A percentile compares a stretch with the other conserved stretches of the same genome.
These are phyloP conservation scores for Acleris laterana DNA, from an alignment of 2,888 invertebrate species.

Conservation along the genomic window DNA sequence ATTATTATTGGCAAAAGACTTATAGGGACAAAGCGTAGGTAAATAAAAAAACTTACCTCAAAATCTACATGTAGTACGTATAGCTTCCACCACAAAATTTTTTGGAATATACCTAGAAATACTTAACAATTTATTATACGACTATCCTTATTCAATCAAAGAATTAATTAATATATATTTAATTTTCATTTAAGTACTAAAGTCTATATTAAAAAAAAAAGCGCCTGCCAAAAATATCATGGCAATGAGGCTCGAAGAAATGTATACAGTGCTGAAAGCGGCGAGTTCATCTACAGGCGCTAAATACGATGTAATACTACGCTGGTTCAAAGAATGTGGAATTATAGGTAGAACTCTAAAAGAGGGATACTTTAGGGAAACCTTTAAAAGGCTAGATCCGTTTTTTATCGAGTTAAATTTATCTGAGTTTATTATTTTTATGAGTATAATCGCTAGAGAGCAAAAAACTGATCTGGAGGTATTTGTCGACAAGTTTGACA, in stretches of 20 bases:
- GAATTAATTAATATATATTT: too few relatives aligned
- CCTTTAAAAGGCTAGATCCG: slow-evolving; percentile 47
- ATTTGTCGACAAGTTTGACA: slow-evolving; percentile 44
- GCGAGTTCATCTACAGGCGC: slow-evolving; percentile 45
- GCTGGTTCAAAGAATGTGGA: slow-evolving; percentile 49
- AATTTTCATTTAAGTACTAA: too few relatives aligned
- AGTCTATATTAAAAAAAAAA: too few relatives aligned
- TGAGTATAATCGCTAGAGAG: slow-evolving; percentile 50
- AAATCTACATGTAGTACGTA: too few relatives aligned
- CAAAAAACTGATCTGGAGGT: slow-evolving; percentile 41
- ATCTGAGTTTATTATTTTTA: slow-evolving; percentile 49
- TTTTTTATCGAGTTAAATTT: slow-evolving; percentile 46
- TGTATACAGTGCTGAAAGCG: slow-evolving; percentile 47
- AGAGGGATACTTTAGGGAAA: slow-evolving; percentile 41
- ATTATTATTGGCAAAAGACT: too few relatives aligned
- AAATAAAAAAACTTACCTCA: too few relatives aligned
- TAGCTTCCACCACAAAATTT: too few relatives aligned
- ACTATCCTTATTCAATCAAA: too few relatives aligned
- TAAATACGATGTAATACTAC: slow-evolving; percentile 43
- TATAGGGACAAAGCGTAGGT: too few relatives aligned
- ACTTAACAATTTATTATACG: too few relatives aligned
- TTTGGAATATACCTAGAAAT: too few relatives aligned
- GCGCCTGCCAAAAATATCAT: background rate
- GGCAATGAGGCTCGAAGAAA: slow-evolving; percentile 50
- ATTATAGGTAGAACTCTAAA: slow-evolving; percentile 47